phyloP scores from a whole-genome alignment of 2,888 invertebrate species.

The Apodemia zela region DNA sequence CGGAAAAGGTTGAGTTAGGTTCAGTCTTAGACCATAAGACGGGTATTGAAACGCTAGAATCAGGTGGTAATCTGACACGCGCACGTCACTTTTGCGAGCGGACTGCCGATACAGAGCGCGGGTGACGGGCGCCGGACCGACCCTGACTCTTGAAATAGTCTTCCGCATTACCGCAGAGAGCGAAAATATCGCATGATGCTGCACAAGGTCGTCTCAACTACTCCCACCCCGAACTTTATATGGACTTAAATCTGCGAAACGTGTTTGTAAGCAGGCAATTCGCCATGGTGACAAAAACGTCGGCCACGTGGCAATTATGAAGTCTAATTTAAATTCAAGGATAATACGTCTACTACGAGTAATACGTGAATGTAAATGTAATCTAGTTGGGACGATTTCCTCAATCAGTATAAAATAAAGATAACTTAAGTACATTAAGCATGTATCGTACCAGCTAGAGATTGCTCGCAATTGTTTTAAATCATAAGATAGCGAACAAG shows the following conservation, averaged over 20 bases:
- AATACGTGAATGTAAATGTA: not conserved
- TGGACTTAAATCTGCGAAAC: slow-evolving; percentile 45
- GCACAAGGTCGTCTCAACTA: slow-evolving; percentile 57
- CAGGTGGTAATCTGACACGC: slow-evolving; percentile 35
- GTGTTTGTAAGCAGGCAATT: slow-evolving; percentile 17
- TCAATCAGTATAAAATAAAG: too few relatives aligned
- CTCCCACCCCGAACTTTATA: slow-evolving; percentile 52
- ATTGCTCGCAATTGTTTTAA: too few relatives aligned
- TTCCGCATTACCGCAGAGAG: slow-evolving; percentile 75
- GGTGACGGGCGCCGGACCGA: slow-evolving; percentile 59
- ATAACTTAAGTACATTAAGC: too few relatives aligned
- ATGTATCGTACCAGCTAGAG: too few relatives aligned
- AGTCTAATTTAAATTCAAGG: slow-evolving; percentile 10
- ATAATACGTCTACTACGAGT: slow-evolving; percentile 1
- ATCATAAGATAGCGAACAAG: too few relatives aligned
- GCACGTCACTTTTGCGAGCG: slow-evolving; percentile 33
- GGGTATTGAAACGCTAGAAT: slow-evolving; percentile 18
- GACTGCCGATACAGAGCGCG: slow-evolving; percentile 34
- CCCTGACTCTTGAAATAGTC: slow-evolving; percentile 81
- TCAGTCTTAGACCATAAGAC: too few relatives aligned
- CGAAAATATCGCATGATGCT: slow-evolving; percentile 77
- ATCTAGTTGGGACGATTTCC: too few relatives aligned
- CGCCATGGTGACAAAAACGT: not conserved
- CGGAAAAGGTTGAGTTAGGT: too few relatives aligned
- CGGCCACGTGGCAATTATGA: slow-evolving; percentile 13